Evolutionary conservation across 2,888 invertebrate genomes (phyloP).

Genomic region (Megaustenia siamemsis): DNA sequence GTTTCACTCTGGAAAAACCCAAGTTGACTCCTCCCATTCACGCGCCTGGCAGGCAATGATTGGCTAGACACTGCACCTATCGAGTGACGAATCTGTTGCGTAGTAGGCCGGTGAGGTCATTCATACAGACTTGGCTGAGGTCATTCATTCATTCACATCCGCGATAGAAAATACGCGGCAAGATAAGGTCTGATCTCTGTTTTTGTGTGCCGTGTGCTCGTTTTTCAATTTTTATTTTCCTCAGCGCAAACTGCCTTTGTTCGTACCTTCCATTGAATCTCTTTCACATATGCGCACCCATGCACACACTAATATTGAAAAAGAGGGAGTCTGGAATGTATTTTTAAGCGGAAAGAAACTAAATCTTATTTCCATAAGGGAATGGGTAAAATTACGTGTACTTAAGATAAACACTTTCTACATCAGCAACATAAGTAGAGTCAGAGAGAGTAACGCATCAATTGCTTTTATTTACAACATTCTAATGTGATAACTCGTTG

Average conservation of each 20-base stretch:
- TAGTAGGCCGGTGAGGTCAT: conserved; percentile 27
- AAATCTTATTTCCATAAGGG: too few relatives aligned
- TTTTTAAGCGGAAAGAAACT: too few relatives aligned
- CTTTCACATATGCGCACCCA: neutral
- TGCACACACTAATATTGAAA: neutral
- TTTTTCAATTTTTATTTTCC: neutral
- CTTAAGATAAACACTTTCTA: too few relatives aligned
- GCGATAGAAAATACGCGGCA: neutral
- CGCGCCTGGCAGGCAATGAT: neutral
- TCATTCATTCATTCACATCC: conserved; percentile 24
- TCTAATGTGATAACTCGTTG: too few relatives aligned
- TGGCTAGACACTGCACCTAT: neutral
- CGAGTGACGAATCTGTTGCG: conserved; percentile 7
- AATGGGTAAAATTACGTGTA: too few relatives aligned
- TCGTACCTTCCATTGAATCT: too few relatives aligned
- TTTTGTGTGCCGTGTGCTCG: neutral
- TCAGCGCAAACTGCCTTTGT: neutral
- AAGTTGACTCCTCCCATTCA: neutral
- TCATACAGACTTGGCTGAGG: conserved; percentile 17
- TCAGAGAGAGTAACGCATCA: too few relatives aligned
- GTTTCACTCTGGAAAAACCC: conserved; percentile 28
- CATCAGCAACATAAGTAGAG: too few relatives aligned
- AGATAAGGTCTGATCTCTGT: neutral
- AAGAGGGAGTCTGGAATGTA: too few relatives aligned
- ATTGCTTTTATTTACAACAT: too few relatives aligned